Conservation (phyloP, 2,113 vertebrate genomes). For the Albula goreensis region DNA sequence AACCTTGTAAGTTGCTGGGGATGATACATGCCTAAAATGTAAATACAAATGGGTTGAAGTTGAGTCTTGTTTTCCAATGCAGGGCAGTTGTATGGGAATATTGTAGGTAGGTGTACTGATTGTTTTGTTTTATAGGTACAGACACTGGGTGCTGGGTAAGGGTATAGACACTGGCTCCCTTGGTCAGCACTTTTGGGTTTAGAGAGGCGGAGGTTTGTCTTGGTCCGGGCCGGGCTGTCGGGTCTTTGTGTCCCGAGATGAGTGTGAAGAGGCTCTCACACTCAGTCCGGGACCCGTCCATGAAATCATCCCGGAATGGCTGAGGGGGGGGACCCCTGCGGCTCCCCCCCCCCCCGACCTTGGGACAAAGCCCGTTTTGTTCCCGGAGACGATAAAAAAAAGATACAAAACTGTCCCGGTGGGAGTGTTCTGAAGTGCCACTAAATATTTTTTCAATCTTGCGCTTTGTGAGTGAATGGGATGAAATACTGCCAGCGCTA, state of each 20-base stretch:
- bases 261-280: neutral
- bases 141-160: neutral
- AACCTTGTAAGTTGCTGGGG: no score
- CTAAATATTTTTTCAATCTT: neutral
- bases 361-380: constrained; percentile 8
- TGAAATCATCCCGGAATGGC: constrained; percentile 13
- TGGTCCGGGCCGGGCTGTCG: neutral
- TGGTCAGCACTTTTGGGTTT: no score
- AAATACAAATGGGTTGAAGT: neutral
- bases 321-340: neutral
- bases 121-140: neutral
- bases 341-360: no score
- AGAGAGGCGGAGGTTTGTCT: no score
- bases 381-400: neutral
- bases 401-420: neutral
- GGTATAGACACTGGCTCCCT: neutral
- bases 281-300: neutral
- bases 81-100: neutral
- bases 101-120: neutral
- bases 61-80: neutral
- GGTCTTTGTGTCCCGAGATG: neutral
- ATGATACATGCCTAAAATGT: no score
- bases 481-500: neutral
- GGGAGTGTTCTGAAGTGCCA: neutral
- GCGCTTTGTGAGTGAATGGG: neutral